These are phyloP conservation scores for Neomonachus schauinslandi DNA, from an alignment of 2,113 vertebrate species.

Conservation along the genomic window DNA sequence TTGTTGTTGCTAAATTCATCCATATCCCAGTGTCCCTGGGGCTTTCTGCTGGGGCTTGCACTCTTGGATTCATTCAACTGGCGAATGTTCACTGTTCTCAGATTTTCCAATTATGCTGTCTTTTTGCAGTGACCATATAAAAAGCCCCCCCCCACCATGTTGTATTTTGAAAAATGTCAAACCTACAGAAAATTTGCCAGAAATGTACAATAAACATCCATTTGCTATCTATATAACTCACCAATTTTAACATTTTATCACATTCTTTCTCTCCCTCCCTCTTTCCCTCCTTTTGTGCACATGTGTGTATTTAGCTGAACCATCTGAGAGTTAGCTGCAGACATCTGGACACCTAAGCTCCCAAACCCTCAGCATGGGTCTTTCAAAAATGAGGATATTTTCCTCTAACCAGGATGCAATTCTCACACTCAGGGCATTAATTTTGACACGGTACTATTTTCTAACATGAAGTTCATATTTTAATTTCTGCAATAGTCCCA, in stretches of 20 bases:
- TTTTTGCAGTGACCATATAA: not conserved
- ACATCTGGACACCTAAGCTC: not conserved
- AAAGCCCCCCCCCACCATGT: not conserved
- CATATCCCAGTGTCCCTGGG: not conserved
- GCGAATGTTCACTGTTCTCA: not conserved
- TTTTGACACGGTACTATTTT: not conserved
- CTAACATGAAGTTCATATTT: not conserved
- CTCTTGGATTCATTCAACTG: not conserved
- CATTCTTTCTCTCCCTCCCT: not conserved
- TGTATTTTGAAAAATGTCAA: not conserved
- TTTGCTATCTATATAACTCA: not conserved
- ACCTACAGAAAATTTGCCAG: not conserved
- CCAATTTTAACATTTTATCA: not conserved
- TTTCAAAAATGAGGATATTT: not conserved
- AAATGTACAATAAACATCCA: not conserved
- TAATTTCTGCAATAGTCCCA: not conserved
- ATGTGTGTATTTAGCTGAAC: not conserved
- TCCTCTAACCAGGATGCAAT: not conserved
- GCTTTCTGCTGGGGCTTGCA: not conserved
- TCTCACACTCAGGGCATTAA: not conserved
- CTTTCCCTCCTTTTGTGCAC: not conserved
- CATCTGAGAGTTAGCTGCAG: not conserved
- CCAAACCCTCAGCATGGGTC: not conserved
- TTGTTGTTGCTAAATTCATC: not conserved
- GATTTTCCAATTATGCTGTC: not conserved